Evolutionary conservation across 2,888 invertebrate genomes (phyloP).

Genomic region (Anthophora plumipes): DNA sequence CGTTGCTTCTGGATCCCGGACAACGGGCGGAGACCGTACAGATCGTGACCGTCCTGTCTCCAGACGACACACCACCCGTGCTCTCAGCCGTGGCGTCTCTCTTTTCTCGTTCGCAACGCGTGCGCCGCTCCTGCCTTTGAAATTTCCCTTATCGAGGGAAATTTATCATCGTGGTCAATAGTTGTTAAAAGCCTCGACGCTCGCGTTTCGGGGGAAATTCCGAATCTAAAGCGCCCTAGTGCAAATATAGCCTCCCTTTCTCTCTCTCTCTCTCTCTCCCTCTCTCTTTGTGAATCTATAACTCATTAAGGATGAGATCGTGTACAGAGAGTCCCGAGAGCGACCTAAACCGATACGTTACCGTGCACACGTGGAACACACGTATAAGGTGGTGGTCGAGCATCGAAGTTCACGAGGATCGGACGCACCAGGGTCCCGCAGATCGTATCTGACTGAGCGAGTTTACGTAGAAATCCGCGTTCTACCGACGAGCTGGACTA

Average conservation of each 20-base stretch:
- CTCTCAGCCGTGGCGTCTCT: conserved; percentile 26
- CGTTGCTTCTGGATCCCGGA: conserved; percentile 73
- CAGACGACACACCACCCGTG: conserved; percentile 69
- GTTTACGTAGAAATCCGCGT: conserved; percentile 82
- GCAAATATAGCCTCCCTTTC: too few relatives aligned
- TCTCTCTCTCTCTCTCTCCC: too few relatives aligned
- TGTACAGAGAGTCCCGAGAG: conserved; percentile 64
- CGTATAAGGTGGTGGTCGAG: conserved; percentile 70
- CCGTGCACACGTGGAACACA: conserved; percentile 46
- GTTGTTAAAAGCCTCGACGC: not conserved
- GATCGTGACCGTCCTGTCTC: conserved; percentile 79
- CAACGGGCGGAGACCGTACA: conserved; percentile 76
- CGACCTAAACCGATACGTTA: conserved; percentile 69
- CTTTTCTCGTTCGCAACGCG: conserved; percentile 16
- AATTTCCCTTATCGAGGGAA: conserved; percentile 27
- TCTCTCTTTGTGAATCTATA: not conserved
- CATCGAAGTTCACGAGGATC: conserved; percentile 72
- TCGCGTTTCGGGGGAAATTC: not conserved
- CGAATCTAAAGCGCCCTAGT: too few relatives aligned
- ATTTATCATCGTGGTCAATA: conserved; percentile 16
- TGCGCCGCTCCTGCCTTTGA: not conserved
- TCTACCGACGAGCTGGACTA: conserved; percentile 70
- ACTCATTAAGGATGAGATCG: not conserved
- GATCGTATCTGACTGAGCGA: conserved; percentile 80
- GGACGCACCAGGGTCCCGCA: conserved; percentile 69